Evolutionary conservation across 2,797 vertebrate genomes (phyloP).

Genomic region (Rachycentron canadum): DNA sequence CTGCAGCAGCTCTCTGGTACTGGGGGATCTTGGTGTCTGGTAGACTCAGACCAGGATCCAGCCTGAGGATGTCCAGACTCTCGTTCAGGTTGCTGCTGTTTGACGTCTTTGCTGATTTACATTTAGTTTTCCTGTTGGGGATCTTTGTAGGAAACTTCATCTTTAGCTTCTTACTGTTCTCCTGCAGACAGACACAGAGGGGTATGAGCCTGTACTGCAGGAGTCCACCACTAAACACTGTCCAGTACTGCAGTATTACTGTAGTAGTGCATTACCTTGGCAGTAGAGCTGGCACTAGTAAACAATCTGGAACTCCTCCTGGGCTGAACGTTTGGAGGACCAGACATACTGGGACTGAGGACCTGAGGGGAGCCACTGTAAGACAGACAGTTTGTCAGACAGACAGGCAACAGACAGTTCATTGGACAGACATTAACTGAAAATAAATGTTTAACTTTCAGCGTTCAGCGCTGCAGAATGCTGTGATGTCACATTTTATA

Average conservation of each 20-base stretch:
- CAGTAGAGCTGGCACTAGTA: conserved; percentile 97
- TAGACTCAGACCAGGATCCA: conserved; percentile 89
- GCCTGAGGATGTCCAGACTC: conserved; percentile 95
- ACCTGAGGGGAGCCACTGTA: conserved; percentile 96
- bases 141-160: conserved; percentile 99
- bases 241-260: background rate
- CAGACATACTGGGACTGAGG: conserved; percentile 97
- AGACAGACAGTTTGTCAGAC: conserved; percentile 23
- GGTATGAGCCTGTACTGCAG: background rate
- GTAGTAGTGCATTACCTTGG: conserved; percentile 88
- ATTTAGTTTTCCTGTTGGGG: conserved; percentile 97
- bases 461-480: too few species aligned
- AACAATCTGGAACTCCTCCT: conserved; percentile 96
- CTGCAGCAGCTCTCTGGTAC: conserved; percentile 95
- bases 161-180: conserved; percentile 99
- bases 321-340: conserved; percentile 96
- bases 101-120: conserved; percentile 94
- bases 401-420: background rate
- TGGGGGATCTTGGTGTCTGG: conserved; percentile 91
- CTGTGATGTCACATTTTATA: too few species aligned
- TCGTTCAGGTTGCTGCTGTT: conserved; percentile 96
- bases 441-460: background rate
- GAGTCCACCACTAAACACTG: background rate
- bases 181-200: conserved; percentile 80
- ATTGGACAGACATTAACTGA: background rate